Percentiles rank a stretch among this genome's conserved stretches.
Evolutionary conservation across 1,140 invertebrate genomes (phyloP).

Genomic region (Drosophila aff.): DNA sequence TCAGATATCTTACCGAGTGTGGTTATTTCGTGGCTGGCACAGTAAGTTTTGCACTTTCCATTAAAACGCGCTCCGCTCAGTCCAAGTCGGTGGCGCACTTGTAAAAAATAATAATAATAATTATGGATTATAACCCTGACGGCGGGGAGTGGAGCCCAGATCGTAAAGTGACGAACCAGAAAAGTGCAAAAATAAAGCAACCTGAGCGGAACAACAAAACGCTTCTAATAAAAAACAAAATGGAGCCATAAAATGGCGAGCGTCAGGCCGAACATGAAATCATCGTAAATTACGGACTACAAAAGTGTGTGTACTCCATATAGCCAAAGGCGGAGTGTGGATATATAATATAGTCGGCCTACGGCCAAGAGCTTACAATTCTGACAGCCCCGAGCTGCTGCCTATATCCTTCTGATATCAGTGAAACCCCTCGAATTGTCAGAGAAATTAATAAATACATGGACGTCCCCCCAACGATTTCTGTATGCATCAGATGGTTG

Average conservation of each 20-base stretch:
- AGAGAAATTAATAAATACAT: neutral
- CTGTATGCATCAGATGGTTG: slow-evolving; percentile 6
- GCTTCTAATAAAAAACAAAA: slow-evolving; percentile 65
- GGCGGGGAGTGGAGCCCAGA: slow-evolving; percentile 5
- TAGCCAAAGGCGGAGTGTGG: slow-evolving; percentile 4
- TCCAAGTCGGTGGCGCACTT: slow-evolving; percentile 15
- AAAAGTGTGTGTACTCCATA: slow-evolving; percentile 39
- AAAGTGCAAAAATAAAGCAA: slow-evolving; percentile 36
- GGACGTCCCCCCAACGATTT: neutral
- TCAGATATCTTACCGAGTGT: slow-evolving; percentile 75
- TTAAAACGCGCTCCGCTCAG: slow-evolving; percentile 66
- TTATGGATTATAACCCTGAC: slow-evolving; percentile 29
- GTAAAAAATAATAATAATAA: slow-evolving; percentile 48
- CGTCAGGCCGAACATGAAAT: slow-evolving; percentile 63
- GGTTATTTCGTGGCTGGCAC: slow-evolving; percentile 78
- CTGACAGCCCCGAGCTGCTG: neutral
- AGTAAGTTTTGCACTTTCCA: slow-evolving; percentile 83
- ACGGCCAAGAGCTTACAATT: neutral
- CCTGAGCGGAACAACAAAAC: slow-evolving; percentile 16
- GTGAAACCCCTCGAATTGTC: slow-evolving; percentile 2
- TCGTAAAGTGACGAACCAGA: slow-evolving; percentile 60
- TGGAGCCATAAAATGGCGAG: slow-evolving; percentile 55
- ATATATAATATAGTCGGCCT: slow-evolving; percentile 16
- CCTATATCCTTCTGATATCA: neutral
- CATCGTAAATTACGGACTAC: slow-evolving; percentile 66